Percentiles rank a stretch among this genome's conserved stretches.
Evolutionary conservation across 1,140 invertebrate species (phyloP).

Genomic region (Dendroctonus valens): DNA sequence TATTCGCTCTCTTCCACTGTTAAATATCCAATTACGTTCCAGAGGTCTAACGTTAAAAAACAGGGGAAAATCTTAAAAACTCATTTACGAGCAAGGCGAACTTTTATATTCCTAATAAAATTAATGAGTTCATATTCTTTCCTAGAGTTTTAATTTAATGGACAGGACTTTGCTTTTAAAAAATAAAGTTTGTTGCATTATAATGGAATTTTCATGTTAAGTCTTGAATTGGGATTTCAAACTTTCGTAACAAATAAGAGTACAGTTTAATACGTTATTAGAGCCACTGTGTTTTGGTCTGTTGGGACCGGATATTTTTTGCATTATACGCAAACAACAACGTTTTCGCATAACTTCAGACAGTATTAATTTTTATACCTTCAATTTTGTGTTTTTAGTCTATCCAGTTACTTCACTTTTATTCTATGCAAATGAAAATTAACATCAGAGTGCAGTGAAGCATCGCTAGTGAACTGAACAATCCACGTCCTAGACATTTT

Average conservation of each 20-base stretch:
- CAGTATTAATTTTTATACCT: too few species aligned
- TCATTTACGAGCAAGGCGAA: constrained; percentile 10
- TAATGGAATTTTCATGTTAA: constrained; percentile 25
- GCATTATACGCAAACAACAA: too few species aligned
- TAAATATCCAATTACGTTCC: constrained; percentile 20
- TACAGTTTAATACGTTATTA: too few species aligned
- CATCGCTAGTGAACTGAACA: too few species aligned
- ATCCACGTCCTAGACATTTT: too few species aligned
- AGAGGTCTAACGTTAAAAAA: constrained; percentile 10
- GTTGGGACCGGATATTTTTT: too few species aligned
- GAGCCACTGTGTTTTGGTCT: too few species aligned
- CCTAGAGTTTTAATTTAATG: constrained; percentile 17
- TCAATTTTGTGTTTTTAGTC: too few species aligned
- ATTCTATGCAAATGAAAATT: too few species aligned
- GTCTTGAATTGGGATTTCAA: constrained; percentile 6
- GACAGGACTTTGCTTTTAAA: constrained; percentile 4
- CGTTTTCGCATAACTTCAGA: too few species aligned
- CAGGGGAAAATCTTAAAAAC: constrained; percentile 21
- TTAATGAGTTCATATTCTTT: constrained; percentile 18
- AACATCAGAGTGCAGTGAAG: too few species aligned
- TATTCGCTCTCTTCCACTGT: constrained; percentile 1
- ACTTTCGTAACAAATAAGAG: constrained; percentile 5
- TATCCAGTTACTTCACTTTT: too few species aligned
- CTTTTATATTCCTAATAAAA: constrained; percentile 15
- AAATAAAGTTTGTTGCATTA: constrained; percentile 19